Evolutionary conservation across 2,113 vertebrate species (phyloP).

Genomic region (Amblyornis subalaris): DNA sequence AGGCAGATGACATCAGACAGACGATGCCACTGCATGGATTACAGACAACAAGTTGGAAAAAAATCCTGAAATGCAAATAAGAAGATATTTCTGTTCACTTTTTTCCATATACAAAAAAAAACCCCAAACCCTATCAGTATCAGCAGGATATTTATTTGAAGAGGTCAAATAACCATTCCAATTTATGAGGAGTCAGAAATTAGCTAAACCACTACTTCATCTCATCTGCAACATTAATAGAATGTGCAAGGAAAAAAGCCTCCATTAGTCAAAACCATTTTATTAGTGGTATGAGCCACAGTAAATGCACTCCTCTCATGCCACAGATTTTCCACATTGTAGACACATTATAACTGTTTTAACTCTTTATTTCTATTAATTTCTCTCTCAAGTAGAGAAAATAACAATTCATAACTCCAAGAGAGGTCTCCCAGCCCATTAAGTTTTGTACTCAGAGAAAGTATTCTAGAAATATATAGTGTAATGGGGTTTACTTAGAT

Average conservation of each 20-base stretch:
- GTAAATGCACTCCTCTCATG: background rate
- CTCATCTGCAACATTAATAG: background rate
- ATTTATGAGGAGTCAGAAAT: background rate
- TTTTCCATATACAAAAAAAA: background rate
- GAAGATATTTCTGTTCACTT: background rate
- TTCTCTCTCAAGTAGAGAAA: background rate
- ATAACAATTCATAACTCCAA: background rate
- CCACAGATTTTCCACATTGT: background rate
- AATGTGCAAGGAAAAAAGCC: background rate
- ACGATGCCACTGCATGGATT: background rate
- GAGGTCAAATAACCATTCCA: background rate
- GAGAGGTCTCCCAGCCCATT: background rate
- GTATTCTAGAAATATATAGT: background rate
- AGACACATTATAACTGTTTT: background rate
- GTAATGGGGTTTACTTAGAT: background rate
- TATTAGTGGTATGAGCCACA: background rate
- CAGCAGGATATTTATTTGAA: background rate
- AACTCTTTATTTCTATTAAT: background rate
- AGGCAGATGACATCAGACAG: background rate
- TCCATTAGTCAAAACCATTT: background rate
- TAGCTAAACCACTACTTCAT: background rate
- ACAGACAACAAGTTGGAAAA: background rate
- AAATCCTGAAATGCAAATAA: background rate
- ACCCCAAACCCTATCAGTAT: background rate
- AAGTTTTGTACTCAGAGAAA: background rate